Evolutionary conservation across 2,888 invertebrate genomes (phyloP), one percentile per base, ranked within the genome.

Genomic region (Agriotes lineatus): DNA sequence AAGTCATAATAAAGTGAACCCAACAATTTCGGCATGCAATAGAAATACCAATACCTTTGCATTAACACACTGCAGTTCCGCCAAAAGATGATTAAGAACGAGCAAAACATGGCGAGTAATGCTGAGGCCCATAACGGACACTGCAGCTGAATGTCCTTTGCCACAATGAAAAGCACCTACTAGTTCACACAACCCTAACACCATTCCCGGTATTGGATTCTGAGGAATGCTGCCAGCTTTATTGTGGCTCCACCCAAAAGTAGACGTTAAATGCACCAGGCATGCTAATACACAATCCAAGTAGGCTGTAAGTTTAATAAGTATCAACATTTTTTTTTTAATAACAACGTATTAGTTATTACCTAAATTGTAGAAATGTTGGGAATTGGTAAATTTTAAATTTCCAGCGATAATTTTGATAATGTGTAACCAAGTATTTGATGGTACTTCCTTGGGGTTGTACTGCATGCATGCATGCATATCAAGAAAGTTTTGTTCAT

Each of bases 351-450:
- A n/a, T n/a, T n/a, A n/a, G n/a, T 16, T 67, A 75, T 79, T 78
- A 87, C 88, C 86, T 68, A 88, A 80, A 79, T 88, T 88, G 72
- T 88, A 88, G 79, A 87, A 88, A 77, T 87, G 85, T 76, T 87
- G 86, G 7, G 85, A 83, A 74, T 87, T 86, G 58, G 83, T 86
- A 45, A 85, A 85, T 72, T 85, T 85, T 30, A 88, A 80, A 79
- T 86, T 86, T 7, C 85, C 83, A 6, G 86, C 82, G 22, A 88
- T 82, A 5, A 85, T 81, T 69, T 85, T 82, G 18, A 87, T 83
- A 37, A 88, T 80, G 71, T 80, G 80, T 2, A 81, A 80, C 87
- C 87, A 88, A n/a, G 75, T 75, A 3, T 74, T 63, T 50, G 76
- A 20, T 62, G 71, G 60, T 16, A 48, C 48, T n/a, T 66, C 57